These are phyloP conservation scores for Bothrops jararaca DNA, from an alignment of 2,113 vertebrate genomes.

Conservation along the genomic window DNA sequence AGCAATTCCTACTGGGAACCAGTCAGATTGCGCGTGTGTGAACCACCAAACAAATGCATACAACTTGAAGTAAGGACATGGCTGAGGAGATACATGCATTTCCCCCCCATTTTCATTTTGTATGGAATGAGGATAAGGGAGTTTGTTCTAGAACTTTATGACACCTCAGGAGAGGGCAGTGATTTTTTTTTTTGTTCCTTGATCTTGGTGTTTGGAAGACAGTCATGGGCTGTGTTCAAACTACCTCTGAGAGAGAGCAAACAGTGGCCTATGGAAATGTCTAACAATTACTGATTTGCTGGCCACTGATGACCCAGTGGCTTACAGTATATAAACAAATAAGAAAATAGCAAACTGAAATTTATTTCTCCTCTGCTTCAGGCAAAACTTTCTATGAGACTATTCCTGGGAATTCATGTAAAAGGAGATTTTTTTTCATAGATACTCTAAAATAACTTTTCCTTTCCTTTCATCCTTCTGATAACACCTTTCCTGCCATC, in stretches of 20 bases:
- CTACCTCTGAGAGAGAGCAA: neutral
- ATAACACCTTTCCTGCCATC: neutral
- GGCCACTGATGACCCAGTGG: neutral
- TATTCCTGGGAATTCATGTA: neutral
- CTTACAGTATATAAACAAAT: neutral
- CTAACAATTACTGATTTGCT: neutral
- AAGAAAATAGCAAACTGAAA: neutral
- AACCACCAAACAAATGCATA: neutral
- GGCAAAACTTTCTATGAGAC: neutral
- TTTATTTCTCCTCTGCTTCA: neutral
- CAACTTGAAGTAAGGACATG: neutral
- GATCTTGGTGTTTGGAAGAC: neutral
- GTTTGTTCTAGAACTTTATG: neutral
- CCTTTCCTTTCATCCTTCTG: neutral
- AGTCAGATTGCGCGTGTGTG: neutral
- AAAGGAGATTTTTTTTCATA: neutral
- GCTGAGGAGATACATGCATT: neutral
- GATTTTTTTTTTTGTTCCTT: neutral
- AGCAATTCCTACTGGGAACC: neutral
- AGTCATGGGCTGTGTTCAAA: neutral
- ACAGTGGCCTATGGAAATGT: neutral
- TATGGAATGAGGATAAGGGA: neutral
- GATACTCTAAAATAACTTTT: neutral
- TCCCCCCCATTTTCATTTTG: neutral
- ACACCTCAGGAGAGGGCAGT: neutral